A percentile compares a stretch with the other conserved stretches of the same genome.
These are phyloP conservation scores for Caiman crocodilus DNA, from an alignment of 2,797 vertebrate species.

Conservation along the genomic window DNA sequence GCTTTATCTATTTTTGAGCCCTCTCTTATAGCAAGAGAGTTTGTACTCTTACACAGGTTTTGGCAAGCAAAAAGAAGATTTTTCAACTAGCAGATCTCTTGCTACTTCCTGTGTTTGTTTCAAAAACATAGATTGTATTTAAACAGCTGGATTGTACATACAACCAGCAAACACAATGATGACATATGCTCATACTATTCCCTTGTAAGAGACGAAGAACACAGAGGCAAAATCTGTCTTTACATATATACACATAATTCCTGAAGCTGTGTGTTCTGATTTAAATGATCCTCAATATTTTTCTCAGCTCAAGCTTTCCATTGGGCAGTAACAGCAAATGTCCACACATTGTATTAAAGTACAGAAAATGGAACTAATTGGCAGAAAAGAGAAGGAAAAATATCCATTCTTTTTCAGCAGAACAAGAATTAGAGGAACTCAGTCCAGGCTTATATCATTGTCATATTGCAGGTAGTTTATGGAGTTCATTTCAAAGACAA, in stretches of 20 bases:
- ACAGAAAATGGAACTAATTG: constrained; percentile 23
- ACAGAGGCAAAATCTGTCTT: constrained; percentile 40
- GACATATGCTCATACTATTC: neutral
- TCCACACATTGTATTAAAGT: constrained; percentile 36
- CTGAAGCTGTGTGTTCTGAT: neutral
- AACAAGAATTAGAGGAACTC: constrained; percentile 18
- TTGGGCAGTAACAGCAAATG: constrained; percentile 19
- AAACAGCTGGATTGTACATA: constrained; percentile 58
- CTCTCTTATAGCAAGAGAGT: constrained; percentile 58
- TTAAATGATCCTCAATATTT: constrained; percentile 17
- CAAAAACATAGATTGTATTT: constrained; percentile 49
- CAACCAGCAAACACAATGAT: constrained; percentile 22
- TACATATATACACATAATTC: neutral
- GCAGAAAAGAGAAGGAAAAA: constrained; percentile 6
- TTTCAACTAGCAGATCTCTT: constrained; percentile 57
- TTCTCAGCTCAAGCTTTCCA: constrained; percentile 23
- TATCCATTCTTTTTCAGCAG: constrained; percentile 26
- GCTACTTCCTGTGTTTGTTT: constrained; percentile 57
- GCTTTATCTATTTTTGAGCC: neutral
- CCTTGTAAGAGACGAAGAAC: constrained; percentile 8
- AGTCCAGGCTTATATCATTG: neutral
- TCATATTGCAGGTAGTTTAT: neutral
- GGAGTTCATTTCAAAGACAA: neutral
- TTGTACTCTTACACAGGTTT: constrained; percentile 51
- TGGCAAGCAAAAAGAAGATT: constrained; percentile 57